Percentiles rank a stretch among this genome's conserved stretches.
These are phyloP conservation scores for Myanophis thanlyinensis DNA, from an alignment of 2,113 vertebrate genomes.

Conservation along the genomic window DNA sequence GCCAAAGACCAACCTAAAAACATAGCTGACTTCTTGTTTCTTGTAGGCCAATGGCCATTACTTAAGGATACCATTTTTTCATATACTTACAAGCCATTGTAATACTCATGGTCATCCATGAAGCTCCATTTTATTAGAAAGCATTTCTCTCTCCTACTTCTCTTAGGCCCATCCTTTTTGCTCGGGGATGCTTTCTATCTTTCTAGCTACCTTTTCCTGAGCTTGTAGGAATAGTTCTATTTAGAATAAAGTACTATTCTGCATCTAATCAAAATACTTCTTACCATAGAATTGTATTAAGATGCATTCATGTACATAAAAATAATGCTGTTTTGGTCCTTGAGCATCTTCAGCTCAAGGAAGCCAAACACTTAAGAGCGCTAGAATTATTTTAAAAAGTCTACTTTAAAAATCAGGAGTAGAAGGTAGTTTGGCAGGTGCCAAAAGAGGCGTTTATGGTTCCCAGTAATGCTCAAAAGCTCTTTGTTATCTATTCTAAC, in stretches of 20 bases:
- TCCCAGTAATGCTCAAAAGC: not conserved
- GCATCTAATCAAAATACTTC: not conserved
- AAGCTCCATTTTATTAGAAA: not conserved
- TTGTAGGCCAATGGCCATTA: not conserved
- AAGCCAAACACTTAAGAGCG: not conserved
- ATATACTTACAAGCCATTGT: not conserved
- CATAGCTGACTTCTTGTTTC: not conserved
- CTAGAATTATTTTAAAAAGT: not conserved
- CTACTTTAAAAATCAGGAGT: not conserved
- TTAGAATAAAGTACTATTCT: not conserved
- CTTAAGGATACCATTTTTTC: not conserved
- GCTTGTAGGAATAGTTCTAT: not conserved
- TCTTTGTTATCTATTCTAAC: not conserved
- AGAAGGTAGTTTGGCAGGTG: not conserved
- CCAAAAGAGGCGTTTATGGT: not conserved
- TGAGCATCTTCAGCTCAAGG: not conserved
- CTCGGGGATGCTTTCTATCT: not conserved
- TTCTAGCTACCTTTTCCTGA: not conserved
- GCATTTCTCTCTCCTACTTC: not conserved
- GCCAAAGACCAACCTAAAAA: not conserved
- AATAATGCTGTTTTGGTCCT: not conserved
- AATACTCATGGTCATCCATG: not conserved
- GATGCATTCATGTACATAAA: not conserved
- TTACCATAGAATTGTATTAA: not conserved
- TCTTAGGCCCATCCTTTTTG: not conserved